phyloP scores from a whole-genome alignment of 2,888 invertebrate genomes.

The Acleris literana region DNA sequence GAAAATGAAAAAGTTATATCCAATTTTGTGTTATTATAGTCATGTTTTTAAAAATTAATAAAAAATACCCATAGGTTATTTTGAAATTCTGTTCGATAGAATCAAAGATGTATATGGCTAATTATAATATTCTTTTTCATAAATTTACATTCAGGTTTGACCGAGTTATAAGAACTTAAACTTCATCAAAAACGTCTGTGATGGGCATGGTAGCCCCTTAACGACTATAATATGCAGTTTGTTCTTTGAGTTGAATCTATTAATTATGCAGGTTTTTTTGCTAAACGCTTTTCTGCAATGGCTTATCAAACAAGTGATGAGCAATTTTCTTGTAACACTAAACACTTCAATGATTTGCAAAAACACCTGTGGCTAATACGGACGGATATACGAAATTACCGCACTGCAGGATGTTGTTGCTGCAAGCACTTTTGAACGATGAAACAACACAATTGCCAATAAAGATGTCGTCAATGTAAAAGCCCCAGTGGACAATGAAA shows the following conservation, averaged over 20 bases:
- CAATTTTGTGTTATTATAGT: too few species aligned
- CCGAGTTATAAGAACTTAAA: too few species aligned
- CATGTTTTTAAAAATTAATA: too few species aligned
- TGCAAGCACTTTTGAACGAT: constrained; percentile 28
- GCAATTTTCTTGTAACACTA: constrained; percentile 40
- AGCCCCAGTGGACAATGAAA: not conserved
- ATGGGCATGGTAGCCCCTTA: not conserved
- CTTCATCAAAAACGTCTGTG: too few species aligned
- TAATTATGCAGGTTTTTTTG: constrained; percentile 42
- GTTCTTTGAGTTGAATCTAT: constrained; percentile 44
- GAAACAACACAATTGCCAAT: constrained; percentile 26
- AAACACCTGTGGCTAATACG: constrained; percentile 38
- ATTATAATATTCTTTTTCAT: too few species aligned
- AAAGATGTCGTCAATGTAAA: constrained; percentile 34
- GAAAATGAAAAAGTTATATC: too few species aligned
- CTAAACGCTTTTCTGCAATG: constrained; percentile 17
- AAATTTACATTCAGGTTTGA: too few species aligned
- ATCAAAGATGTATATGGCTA: too few species aligned
- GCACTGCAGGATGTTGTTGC: constrained; percentile 40
- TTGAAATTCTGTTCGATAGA: too few species aligned
- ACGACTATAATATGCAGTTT: not conserved
- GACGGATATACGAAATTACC: constrained; percentile 32
- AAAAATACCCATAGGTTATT: too few species aligned
- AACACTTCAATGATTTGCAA: constrained; percentile 46
- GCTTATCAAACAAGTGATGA: constrained; percentile 40